These are phyloP conservation scores for Palythoa grandiflora DNA, from an alignment of 92 coral and sea anemone genomes.

Conservation along the genomic window DNA sequence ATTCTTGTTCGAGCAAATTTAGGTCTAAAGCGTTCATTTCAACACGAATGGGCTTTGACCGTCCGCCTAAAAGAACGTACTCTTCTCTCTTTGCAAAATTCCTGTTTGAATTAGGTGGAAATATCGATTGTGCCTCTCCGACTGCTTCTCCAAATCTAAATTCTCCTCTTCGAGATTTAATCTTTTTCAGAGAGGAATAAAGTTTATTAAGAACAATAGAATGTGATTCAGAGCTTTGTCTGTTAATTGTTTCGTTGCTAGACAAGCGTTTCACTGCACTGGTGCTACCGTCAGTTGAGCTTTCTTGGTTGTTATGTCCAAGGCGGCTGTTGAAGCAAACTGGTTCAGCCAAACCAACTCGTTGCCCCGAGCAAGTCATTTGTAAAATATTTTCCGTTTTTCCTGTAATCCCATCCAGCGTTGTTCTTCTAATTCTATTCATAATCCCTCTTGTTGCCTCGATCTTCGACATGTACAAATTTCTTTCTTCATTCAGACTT, in stretches of 20 bases:
- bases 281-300: slow-evolving; percentile 27
- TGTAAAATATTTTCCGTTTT: slow-evolving; percentile 38
- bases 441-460: slow-evolving; percentile 1
- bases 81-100: slow-evolving; percentile 69
- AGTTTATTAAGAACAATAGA: slow-evolving; percentile 79
- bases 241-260: slow-evolving; percentile 57
- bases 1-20: slow-evolving; percentile 77
- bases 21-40: slow-evolving; percentile 70
- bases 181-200: slow-evolving; percentile 77
- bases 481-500: not conserved
- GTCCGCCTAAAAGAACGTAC: slow-evolving; percentile 81
- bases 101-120: slow-evolving; percentile 47
- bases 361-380: slow-evolving; percentile 75
- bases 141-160: slow-evolving; percentile 30
- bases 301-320: not conserved
- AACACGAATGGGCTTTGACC: slow-evolving; percentile 85
- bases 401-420: not conserved
- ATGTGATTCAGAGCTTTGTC: slow-evolving; percentile 48
- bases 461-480: not conserved
- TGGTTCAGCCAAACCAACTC: slow-evolving; percentile 48
- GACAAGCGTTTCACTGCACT: slow-evolving; percentile 15
- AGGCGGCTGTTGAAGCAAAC: not conserved
- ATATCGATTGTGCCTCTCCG: slow-evolving; percentile 49
- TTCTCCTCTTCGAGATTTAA: slow-evolving; percentile 73
- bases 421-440: not conserved